Evolutionary conservation across 2,797 vertebrate species (phyloP).

Genomic region (Leuciscus waleckii): DNA sequence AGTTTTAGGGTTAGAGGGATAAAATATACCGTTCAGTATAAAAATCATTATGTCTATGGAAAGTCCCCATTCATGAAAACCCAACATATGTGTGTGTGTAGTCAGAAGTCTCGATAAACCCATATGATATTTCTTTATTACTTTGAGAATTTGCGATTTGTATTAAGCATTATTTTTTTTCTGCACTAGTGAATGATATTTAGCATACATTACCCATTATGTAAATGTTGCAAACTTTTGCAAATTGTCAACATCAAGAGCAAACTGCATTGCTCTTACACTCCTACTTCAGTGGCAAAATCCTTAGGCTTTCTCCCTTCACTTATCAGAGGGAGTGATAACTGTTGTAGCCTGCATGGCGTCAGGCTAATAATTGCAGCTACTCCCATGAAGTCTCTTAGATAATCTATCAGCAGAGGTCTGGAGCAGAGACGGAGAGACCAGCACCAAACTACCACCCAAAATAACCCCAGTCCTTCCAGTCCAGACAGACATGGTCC

Average conservation of each 20-base stretch:
- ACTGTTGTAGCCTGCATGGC: constrained; percentile 70
- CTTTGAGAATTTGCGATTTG: background rate
- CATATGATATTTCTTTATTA: background rate
- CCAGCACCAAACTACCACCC: constrained; percentile 86
- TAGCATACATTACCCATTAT: background rate
- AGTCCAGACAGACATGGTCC: constrained; percentile 69
- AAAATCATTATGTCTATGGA: background rate
- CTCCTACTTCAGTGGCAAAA: constrained; percentile 44
- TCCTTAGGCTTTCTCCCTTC: constrained; percentile 59
- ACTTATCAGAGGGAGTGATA: constrained; percentile 74
- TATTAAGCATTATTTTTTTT: background rate
- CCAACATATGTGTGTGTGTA: background rate
- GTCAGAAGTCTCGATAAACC: background rate
- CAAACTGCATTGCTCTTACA: constrained; percentile 40
- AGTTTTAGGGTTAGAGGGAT: background rate
- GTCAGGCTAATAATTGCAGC: constrained; percentile 77
- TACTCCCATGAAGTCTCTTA: constrained; percentile 75
- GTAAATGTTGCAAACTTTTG: constrained; percentile 21
- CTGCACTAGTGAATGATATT: background rate
- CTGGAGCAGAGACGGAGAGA: constrained; percentile 79
- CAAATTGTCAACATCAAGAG: constrained; percentile 19
- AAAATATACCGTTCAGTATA: background rate
- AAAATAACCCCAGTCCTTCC: constrained; percentile 82
- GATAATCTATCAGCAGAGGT: constrained; percentile 78
- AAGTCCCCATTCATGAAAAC: background rate